phyloP scores from a whole-genome alignment of 2,797 vertebrate genomes.

The Coregonus sp. region DNA sequence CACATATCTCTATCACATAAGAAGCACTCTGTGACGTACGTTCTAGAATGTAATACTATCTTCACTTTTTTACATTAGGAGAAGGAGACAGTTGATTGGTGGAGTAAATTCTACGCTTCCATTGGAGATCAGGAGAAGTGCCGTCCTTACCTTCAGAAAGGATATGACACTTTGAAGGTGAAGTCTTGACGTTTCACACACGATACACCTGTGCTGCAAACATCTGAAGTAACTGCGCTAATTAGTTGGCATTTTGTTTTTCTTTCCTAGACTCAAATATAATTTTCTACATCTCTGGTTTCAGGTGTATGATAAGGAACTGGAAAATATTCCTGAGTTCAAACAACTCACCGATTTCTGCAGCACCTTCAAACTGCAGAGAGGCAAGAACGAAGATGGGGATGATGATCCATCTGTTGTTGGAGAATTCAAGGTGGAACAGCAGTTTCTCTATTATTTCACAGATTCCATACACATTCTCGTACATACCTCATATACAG shows the following conservation, averaged over 20 bases:
- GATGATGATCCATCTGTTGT: slow-evolving; percentile 89
- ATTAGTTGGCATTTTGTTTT: neutral
- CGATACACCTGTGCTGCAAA: neutral
- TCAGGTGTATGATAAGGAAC: slow-evolving; percentile 85
- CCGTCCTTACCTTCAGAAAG: slow-evolving; percentile 90
- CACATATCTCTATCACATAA: neutral
- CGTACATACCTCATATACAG: neutral
- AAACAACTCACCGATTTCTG: slow-evolving; percentile 92
- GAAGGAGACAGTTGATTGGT: slow-evolving; percentile 95
- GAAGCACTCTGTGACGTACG: neutral
- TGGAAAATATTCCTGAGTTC: slow-evolving; percentile 87
- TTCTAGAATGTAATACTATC: neutral
- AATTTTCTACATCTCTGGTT: slow-evolving; percentile 29
- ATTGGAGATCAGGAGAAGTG: slow-evolving; percentile 88
- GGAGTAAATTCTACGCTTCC: slow-evolving; percentile 98
- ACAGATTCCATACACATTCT: neutral
- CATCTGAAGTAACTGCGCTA: neutral
- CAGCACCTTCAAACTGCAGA: slow-evolving; percentile 89
- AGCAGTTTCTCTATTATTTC: neutral
- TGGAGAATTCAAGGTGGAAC: slow-evolving; percentile 93
- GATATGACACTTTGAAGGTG: slow-evolving; percentile 93
- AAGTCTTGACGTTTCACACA: slow-evolving; percentile 12
- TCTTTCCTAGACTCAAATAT: neutral
- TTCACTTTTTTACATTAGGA: slow-evolving; percentile 75
- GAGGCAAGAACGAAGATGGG: slow-evolving; percentile 82